phyloP scores from a whole-genome alignment of 1,140 invertebrate genomes.

The Hycleus phaleratus region DNA sequence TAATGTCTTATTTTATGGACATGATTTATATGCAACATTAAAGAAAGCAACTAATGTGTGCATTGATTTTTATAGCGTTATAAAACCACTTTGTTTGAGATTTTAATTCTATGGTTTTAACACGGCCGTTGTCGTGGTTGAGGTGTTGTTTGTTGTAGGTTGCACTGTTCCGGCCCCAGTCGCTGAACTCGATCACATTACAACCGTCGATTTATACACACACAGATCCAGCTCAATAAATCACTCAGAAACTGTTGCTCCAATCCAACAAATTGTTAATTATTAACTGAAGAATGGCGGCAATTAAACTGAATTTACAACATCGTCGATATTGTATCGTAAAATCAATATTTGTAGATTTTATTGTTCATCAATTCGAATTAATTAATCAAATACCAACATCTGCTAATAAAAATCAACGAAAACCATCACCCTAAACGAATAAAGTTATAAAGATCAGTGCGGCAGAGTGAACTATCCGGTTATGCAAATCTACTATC shows the following conservation, averaged over 20 bases:
- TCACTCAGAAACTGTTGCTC: too few relatives aligned
- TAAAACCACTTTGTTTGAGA: conserved; percentile 13
- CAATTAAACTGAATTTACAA: too few relatives aligned
- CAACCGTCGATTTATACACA: not conserved
- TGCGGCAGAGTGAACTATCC: conserved; percentile 22
- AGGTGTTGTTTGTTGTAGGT: not conserved
- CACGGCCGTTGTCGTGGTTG: not conserved
- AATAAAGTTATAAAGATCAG: conserved; percentile 24
- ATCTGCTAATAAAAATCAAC: too few relatives aligned
- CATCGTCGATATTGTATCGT: too few relatives aligned
- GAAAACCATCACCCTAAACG: not conserved
- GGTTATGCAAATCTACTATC: conserved; percentile 26
- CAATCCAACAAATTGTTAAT: too few relatives aligned
- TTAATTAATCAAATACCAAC: too few relatives aligned
- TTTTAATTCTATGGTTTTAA: conserved; percentile 3
- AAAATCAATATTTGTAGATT: too few relatives aligned
- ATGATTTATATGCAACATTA: conserved; percentile 12
- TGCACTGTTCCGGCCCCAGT: not conserved
- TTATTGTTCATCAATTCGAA: too few relatives aligned
- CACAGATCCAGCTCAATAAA: too few relatives aligned
- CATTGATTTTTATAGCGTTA: conserved; percentile 15
- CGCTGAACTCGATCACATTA: conserved; percentile 5
- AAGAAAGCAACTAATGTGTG: conserved; percentile 12
- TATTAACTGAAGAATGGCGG: too few relatives aligned
- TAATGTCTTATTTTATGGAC: conserved; percentile 11